Conservation (phyloP, 2,113 vertebrate species). For the Ceyx margarethae region DNA sequence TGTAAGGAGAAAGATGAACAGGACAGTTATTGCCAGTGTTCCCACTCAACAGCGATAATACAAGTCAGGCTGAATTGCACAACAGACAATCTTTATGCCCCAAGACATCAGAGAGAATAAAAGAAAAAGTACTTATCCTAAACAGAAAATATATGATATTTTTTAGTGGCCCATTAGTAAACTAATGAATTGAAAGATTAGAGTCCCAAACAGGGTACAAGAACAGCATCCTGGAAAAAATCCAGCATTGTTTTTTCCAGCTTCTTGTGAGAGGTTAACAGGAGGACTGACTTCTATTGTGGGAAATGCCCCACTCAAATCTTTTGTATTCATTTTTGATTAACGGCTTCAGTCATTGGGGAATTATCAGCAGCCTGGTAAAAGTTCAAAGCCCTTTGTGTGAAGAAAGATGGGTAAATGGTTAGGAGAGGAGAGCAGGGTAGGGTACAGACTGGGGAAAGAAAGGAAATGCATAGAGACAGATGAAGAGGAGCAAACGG, state of each 20-base stretch:
- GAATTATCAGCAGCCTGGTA: slow-evolving; percentile 34
- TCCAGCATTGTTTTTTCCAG: slow-evolving; percentile 48
- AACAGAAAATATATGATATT: background rate
- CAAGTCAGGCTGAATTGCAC: background rate
- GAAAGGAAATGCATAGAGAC: background rate
- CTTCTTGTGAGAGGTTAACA: slow-evolving; percentile 41
- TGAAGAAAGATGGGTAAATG: slow-evolving; percentile 14
- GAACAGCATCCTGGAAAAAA: background rate
- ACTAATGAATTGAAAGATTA: slow-evolving; percentile 6
- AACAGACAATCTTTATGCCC: background rate
- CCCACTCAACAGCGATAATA: background rate
- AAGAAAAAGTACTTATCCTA: background rate
- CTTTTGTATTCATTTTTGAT: slow-evolving; percentile 63
- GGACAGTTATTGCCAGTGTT: background rate
- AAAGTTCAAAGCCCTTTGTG: slow-evolving; percentile 63
- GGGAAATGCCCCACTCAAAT: slow-evolving; percentile 40
- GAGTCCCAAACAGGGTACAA: background rate
- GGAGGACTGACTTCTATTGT: slow-evolving; percentile 41
- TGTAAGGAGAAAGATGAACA: background rate
- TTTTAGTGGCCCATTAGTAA: slow-evolving; percentile 8
- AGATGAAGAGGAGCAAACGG: background rate
- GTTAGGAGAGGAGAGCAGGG: background rate
- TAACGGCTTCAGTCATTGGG: slow-evolving; percentile 15
- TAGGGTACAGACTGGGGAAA: background rate
- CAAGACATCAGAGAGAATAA: background rate